Conservation (phyloP, 2,113 vertebrate genomes). For the Myxocyprinus asiaticus region DNA sequence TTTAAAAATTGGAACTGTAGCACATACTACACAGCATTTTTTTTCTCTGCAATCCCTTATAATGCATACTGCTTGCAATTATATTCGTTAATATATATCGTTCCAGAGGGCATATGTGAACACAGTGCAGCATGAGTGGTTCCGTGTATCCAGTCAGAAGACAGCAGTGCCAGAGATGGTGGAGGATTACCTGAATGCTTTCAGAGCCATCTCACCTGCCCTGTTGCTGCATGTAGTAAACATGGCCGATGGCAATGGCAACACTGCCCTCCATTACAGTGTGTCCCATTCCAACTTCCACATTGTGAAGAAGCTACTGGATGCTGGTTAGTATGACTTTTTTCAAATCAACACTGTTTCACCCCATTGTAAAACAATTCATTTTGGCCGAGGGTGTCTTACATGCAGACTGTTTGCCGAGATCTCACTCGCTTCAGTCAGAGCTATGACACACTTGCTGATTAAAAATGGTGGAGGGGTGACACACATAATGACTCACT, state of each 20-base stretch:
- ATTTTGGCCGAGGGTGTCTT: too few species aligned
- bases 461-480: too few species aligned
- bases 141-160: conserved; percentile 95
- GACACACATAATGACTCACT: too few species aligned
- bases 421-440: too few species aligned
- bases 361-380: not conserved
- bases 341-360: not conserved
- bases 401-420: too few species aligned
- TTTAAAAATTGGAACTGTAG: too few species aligned
- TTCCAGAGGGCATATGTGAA: conserved; percentile 86
- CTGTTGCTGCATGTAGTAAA: conserved; percentile 92
- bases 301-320: conserved; percentile 92
- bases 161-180: conserved; percentile 85
- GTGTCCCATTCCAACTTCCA: conserved; percentile 98
- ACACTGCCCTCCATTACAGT: conserved; percentile 96
- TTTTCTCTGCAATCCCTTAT: too few species aligned
- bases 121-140: conserved; percentile 97
- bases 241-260: conserved; percentile 96
- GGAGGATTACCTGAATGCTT: conserved; percentile 85
- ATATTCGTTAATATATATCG: conserved; percentile 6
- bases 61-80: too few species aligned
- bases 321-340: conserved; percentile 78
- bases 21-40: too few species aligned
- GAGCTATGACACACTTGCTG: too few species aligned
- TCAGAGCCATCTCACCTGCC: conserved; percentile 77